A percentile compares a stretch with the other conserved stretches of the same genome.
phyloP scores from a whole-genome alignment of 2,113 vertebrate species.

The Nothoprocta pentlandii region DNA sequence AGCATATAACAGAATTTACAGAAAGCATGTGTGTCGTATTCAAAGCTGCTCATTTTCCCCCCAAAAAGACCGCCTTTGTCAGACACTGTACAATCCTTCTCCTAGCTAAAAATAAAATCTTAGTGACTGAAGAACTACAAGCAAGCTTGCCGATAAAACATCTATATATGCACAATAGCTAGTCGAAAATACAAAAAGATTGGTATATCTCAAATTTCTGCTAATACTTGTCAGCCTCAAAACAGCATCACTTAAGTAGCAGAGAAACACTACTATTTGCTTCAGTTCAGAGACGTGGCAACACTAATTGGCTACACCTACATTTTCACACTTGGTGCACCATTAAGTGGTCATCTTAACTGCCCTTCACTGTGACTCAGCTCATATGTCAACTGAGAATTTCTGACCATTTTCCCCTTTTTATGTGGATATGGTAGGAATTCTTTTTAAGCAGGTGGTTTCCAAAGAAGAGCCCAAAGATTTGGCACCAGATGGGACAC shows the following conservation, averaged over 20 bases:
- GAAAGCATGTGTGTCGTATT: accelerated
- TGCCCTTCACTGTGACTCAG: accelerated
- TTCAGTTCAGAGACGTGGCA: background rate
- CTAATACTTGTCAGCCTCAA: background rate
- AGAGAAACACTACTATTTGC: accelerated
- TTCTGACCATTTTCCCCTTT: accelerated
- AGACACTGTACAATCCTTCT: background rate
- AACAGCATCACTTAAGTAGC: accelerated
- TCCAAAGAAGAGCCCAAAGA: background rate
- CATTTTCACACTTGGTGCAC: accelerated
- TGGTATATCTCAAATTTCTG: background rate
- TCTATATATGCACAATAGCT: background rate
- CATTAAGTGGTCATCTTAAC: accelerated
- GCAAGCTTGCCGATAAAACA: too few species aligned
- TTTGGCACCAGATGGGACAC: background rate
- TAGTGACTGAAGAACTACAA: accelerated
- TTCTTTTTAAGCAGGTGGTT: accelerated
- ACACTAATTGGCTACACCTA: accelerated
- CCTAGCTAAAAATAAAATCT: background rate
- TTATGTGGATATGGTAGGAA: accelerated
- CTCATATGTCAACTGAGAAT: accelerated
- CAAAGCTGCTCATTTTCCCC: background rate
- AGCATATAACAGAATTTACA: background rate
- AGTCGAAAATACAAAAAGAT: background rate
- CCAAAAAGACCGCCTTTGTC: background rate